phyloP scores from a whole-genome alignment of 1,140 invertebrate species.

The Palaemon carinicauda region DNA sequence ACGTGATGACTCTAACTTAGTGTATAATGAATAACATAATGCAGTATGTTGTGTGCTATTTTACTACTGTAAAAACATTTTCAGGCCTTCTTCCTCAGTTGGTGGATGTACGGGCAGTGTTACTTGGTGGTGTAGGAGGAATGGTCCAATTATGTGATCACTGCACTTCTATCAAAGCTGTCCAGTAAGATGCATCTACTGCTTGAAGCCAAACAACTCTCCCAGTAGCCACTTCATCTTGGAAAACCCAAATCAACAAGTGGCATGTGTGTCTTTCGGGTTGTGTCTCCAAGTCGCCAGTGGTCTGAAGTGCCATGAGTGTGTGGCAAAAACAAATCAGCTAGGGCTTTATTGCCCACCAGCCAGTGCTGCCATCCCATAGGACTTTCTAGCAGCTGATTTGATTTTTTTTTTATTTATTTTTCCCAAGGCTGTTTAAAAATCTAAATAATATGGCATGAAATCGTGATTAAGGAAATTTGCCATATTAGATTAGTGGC shows the following conservation, averaged over 20 bases:
- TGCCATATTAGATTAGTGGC: slow-evolving; percentile 53
- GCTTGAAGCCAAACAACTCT: slow-evolving; percentile 43
- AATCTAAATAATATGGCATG: slow-evolving; percentile 35
- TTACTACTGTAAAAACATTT: not conserved
- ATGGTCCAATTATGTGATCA: not conserved
- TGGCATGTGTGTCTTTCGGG: slow-evolving; percentile 21
- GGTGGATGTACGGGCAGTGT: slow-evolving; percentile 48
- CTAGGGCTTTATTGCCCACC: slow-evolving; percentile 5
- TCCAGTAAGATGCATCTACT: slow-evolving; percentile 27
- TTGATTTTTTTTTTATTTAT: slow-evolving; percentile 5
- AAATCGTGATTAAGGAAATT: slow-evolving; percentile 39
- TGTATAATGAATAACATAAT: no score
- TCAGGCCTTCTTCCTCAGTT: slow-evolving; percentile 23
- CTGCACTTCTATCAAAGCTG: slow-evolving; percentile 10
- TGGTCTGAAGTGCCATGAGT: slow-evolving; percentile 30
- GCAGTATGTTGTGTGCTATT: no score
- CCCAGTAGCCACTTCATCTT: slow-evolving; percentile 24
- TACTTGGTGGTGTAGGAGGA: slow-evolving; percentile 25
- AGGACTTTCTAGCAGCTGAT: slow-evolving; percentile 34
- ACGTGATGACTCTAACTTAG: no score
- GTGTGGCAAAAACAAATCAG: not conserved
- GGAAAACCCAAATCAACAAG: slow-evolving; percentile 5
- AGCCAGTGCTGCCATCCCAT: slow-evolving; percentile 31
- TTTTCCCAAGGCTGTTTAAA: slow-evolving; percentile 43
- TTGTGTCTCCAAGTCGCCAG: slow-evolving; percentile 33